phyloP scores from a whole-genome alignment of 2,797 vertebrate genomes.

The Lagodon rhomboides region DNA sequence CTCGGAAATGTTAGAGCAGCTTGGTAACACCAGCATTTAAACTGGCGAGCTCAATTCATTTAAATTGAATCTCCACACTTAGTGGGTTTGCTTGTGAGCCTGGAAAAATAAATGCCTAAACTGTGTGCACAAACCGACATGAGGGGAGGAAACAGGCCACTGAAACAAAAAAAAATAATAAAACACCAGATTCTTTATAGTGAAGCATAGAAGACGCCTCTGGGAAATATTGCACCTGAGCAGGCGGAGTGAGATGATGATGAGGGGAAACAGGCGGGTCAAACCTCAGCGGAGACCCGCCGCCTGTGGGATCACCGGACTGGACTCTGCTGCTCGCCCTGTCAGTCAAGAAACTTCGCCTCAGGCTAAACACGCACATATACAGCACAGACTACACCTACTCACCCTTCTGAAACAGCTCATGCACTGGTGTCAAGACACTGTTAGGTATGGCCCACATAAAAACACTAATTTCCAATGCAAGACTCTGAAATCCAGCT shows the following conservation, averaged over 20 bases:
- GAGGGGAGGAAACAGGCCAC: not conserved
- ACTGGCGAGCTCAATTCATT: not conserved
- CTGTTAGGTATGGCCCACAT: not conserved
- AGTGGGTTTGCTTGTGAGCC: not conserved
- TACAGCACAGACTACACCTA: not conserved
- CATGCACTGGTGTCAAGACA: not conserved
- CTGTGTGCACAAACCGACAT: not conserved
- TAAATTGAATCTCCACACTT: not conserved
- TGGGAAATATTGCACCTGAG: constrained; percentile 18
- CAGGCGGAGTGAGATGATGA: constrained; percentile 27
- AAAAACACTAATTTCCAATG: constrained; percentile 25
- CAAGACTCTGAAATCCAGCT: constrained; percentile 43
- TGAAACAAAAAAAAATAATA: constrained; percentile 4
- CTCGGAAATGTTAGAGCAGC: too few species aligned
- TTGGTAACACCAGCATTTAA: not conserved
- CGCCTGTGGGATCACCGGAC: constrained; percentile 40
- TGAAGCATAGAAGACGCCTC: constrained; percentile 11
- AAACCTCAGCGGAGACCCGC: constrained; percentile 41
- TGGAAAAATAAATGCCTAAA: not conserved
- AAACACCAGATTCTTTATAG: not conserved
- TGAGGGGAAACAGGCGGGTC: constrained; percentile 50
- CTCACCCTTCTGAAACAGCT: constrained; percentile 12
- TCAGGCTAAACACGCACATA: constrained; percentile 41
- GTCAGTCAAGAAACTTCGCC: constrained; percentile 51
- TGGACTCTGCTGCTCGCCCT: constrained; percentile 22